Base-by-base conservation (phyloP, 2,113 vertebrate species). In the Aleadryas rufinucha region DNA sequence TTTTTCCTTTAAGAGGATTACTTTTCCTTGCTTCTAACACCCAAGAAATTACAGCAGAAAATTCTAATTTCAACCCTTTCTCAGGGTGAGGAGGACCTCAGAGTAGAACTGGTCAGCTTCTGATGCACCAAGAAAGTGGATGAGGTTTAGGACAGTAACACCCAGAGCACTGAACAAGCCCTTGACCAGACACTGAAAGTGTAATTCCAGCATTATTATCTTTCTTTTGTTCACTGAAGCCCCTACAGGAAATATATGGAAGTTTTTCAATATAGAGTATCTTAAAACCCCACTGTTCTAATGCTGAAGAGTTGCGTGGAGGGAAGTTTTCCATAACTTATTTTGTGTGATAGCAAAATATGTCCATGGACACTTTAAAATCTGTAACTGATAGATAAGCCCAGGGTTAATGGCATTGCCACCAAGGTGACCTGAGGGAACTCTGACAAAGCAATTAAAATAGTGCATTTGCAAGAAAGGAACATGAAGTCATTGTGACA, bases 391-490 rank as follows among this genome's bases (percentile, higher is more conserved):
- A 94, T 80, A 94, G 90, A 90, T 86, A 94, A 94, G 71, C 56
- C 39, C 78, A 54, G 74, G 87, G 87, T 95, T 95, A 97, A 96
- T 93, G 96, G 84, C 47, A 74, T 11, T 87, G 86, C 82, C 93
- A 96, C 87, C 72, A 70, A 90, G 59, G 71, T 75, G 79, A 93
- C 79, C 94, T 27, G 42, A 84, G 79, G 93, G 77, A 82, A 54
- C 64, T 93, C 16, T 81, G 91, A 94, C 42, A 90, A 89, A 91
- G 84, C 89, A 97, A 96, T 96, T 85, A 89, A 93, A 95, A n/a
- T 16, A 57, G 80, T 6, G 5, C 65, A 79, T 78, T 80, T 95
- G 83, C 81, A 84, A 76, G 85, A 56, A 95, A 86, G 84, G 76
- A 81, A 93, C 87, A 26, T 37, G 93, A 94, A 90, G 94, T 75